These are phyloP conservation scores for Macrotus californicus DNA, from an alignment of 2,113 vertebrate species.

Conservation along the genomic window DNA sequence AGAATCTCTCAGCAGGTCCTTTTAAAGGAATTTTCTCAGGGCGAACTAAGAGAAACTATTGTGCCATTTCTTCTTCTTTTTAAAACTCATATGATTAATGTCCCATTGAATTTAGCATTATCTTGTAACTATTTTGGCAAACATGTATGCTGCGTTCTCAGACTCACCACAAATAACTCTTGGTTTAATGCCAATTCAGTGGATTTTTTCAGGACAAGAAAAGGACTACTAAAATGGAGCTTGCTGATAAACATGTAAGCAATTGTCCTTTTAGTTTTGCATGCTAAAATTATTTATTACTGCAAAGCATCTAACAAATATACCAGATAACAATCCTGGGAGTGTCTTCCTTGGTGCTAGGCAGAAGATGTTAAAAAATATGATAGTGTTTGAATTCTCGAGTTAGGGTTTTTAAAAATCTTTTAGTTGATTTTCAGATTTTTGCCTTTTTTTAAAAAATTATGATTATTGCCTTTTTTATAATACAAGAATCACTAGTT, in stretches of 20 bases:
- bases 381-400: not conserved
- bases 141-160: conserved; percentile 34
- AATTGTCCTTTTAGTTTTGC: not conserved
- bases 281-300: not conserved
- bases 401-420: not conserved
- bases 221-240: conserved; percentile 10
- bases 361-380: not conserved
- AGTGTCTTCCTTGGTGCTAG: not conserved
- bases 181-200: conserved; percentile 42
- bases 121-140: conserved; percentile 48
- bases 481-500: not conserved
- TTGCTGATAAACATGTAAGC: not conserved
- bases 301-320: not conserved
- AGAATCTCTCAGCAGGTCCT: not conserved
- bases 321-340: not conserved
- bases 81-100: conserved; percentile 43
- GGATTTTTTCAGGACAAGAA: conserved; percentile 60
- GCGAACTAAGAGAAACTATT: not conserved
- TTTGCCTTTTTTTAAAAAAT: not conserved
- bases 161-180: conserved; percentile 57
- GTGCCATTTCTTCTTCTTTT: conserved; percentile 2
- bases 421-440: not conserved
- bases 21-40: conserved; percentile 26
- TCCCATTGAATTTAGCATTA: conserved; percentile 45
- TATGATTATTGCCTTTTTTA: not conserved